Evolutionary conservation across 1,140 invertebrate species (phyloP).

Genomic region (Piezodorus guildinii): DNA sequence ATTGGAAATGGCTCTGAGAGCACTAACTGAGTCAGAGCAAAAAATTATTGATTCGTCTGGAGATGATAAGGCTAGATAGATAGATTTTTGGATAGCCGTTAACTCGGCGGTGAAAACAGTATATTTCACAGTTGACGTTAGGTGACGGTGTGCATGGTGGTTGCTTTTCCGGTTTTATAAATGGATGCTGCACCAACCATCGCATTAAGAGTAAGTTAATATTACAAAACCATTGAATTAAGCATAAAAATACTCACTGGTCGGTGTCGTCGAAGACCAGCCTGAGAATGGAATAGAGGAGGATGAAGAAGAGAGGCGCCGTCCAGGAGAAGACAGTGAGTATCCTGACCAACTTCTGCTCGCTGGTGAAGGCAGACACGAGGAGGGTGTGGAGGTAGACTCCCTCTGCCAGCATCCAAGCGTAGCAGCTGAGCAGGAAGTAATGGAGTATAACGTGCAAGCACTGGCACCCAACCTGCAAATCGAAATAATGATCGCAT

Average conservation of each 20-base stretch:
- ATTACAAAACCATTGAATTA: no score
- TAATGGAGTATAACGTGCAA: slow-evolving; percentile 79
- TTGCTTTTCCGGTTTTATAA: no score
- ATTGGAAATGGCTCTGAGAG: no score
- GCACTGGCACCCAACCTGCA: slow-evolving; percentile 63
- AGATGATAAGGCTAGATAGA: no score
- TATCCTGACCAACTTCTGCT: slow-evolving; percentile 68
- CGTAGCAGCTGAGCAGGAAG: slow-evolving; percentile 83
- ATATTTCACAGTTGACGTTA: no score
- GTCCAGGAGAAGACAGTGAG: slow-evolving; percentile 79
- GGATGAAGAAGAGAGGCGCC: slow-evolving; percentile 55
- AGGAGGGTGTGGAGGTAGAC: slow-evolving; percentile 87
- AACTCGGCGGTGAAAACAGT: no score
- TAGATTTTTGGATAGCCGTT: no score
- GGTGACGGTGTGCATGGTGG: no score
- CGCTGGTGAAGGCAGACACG: slow-evolving; percentile 79
- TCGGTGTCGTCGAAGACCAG: slow-evolving; percentile 41
- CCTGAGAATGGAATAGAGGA: slow-evolving; percentile 52
- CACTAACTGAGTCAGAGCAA: no score
- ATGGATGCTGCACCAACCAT: no score
- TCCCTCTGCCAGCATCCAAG: slow-evolving; percentile 91
- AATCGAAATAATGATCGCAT: background rate
- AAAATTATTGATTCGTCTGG: no score
- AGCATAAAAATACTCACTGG: slow-evolving; percentile 42
- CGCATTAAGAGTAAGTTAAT: no score